These are phyloP conservation scores for Drosophila kurseongensis DNA, from an alignment of 1,140 invertebrate species.

Conservation along the genomic window DNA sequence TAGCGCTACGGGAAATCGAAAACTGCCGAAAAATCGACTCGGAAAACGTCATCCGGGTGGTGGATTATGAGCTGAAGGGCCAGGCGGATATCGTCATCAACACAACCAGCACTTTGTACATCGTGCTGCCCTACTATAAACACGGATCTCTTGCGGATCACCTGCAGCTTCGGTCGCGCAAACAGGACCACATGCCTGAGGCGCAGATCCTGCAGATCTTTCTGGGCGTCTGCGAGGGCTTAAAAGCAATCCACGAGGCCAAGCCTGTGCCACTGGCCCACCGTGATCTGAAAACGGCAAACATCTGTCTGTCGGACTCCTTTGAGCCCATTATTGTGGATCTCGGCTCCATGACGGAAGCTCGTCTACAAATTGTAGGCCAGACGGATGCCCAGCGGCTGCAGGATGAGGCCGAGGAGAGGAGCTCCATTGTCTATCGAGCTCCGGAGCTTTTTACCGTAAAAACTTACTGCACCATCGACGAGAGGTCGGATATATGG, in stretches of 20 bases:
- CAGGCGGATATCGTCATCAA: constrained; percentile 88
- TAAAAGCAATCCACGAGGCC: constrained; percentile 90
- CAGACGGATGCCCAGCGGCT: constrained; percentile 90
- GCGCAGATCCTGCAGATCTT: constrained; percentile 90
- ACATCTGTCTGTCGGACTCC: constrained; percentile 91
- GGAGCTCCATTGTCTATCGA: constrained; percentile 94
- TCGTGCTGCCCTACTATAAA: constrained; percentile 93
- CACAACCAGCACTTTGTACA: constrained; percentile 89
- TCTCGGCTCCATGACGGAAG: constrained; percentile 91
- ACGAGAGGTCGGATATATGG: constrained; percentile 95
- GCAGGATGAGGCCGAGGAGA: constrained; percentile 93
- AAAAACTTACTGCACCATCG: constrained; percentile 91
- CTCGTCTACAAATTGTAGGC: constrained; percentile 90
- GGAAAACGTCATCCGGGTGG: constrained; percentile 91
- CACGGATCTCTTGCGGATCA: constrained; percentile 91
- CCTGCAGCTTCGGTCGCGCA: constrained; percentile 87
- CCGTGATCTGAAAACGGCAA: constrained; percentile 93
- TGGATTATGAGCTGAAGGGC: constrained; percentile 88
- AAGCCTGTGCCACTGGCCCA: constrained; percentile 91
- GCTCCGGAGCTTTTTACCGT: constrained; percentile 95
- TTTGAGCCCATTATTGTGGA: constrained; percentile 93
- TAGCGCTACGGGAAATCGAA: constrained; percentile 91
- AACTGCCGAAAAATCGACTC: constrained; percentile 90
- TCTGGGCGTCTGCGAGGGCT: constrained; percentile 90
- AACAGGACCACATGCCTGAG: constrained; percentile 87